Base-by-base conservation (phyloP, 2,797 vertebrate genomes). In the Enteromius radiatus region DNA sequence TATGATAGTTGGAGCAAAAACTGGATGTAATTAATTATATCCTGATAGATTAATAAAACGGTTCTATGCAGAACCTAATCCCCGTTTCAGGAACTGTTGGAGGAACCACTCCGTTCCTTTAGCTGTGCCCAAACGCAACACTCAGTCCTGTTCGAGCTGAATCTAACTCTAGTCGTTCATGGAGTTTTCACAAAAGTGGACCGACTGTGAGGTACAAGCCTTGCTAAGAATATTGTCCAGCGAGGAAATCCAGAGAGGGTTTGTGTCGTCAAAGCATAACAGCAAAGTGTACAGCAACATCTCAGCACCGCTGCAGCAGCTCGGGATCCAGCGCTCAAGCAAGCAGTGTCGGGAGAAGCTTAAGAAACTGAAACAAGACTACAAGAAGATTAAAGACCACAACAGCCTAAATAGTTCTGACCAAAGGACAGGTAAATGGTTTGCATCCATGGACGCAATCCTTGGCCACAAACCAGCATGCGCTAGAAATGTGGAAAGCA, bases 1-100 rank as follows among this genome's bases (percentile, higher is more conserved):
- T n/a, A 54, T 54, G 52, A 54, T 54, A 54, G 52, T 54, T 54
- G n/a, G 19, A 54, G 56, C 56, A 23, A 61, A 61, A 61, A n/a
- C n/a, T n/a, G n/a, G n/a, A n/a, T n/a, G n/a, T n/a, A n/a, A n/a
- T n/a, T n/a, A n/a, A n/a, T n/a, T n/a, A n/a, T n/a, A n/a, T n/a
- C n/a, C n/a, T n/a, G n/a, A n/a, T n/a, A 11, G 8, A 36, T 31
- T 64, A 64, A 17, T 11, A 67, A n/a, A 65, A 36, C 0, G 5
- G 9, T 38, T 21, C 33, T 9, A 11, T 67, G 2, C 31, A 67
- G 33, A 67, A 67, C 9, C 19, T 36, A 38, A 67, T 67, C 17
- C 9, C 4, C 1, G 0, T 67, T 67, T 38, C 33, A 36, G 19
- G 9, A 11, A 38, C 33, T 38, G 19, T 67, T 67, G 38, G 8